Conservation (phyloP, 2,113 vertebrate species). For the Illadopsis cleaveri region DNA sequence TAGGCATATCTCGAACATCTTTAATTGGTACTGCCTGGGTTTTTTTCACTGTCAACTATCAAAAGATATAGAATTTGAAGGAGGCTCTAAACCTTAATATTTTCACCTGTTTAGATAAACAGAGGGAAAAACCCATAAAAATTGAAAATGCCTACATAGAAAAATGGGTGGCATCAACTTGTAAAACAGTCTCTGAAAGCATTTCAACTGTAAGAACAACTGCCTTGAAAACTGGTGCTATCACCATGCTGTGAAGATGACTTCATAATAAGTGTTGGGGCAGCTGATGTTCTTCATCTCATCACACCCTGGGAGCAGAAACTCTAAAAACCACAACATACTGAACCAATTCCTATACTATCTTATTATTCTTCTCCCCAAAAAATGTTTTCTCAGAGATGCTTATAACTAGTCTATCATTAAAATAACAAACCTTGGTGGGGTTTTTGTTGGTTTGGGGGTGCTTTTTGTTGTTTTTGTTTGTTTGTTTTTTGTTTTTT, state of each 20-base stretch:
- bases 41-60: not conserved
- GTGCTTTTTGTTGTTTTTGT: no score
- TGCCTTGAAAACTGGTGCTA: not conserved
- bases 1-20: not conserved
- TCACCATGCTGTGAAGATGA: not conserved
- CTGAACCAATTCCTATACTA: not conserved
- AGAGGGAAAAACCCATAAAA: not conserved
- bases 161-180: not conserved
- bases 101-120: not conserved
- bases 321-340: not conserved
- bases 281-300: not conserved
- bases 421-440: not conserved
- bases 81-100: not conserved
- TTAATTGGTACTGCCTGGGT: not conserved
- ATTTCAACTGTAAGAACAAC: not conserved
- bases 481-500: no score
- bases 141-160: not conserved
- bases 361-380: not conserved
- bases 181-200: not conserved
- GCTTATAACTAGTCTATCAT: not conserved
- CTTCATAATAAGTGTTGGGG: not conserved
- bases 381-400: not conserved
- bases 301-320: not conserved
- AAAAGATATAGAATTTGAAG: not conserved
- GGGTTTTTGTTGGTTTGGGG: no score